Evolutionary conservation across 2,797 vertebrate genomes (phyloP), one percentile per base, ranked within the genome.

Genomic region (Cuculus canorus): DNA sequence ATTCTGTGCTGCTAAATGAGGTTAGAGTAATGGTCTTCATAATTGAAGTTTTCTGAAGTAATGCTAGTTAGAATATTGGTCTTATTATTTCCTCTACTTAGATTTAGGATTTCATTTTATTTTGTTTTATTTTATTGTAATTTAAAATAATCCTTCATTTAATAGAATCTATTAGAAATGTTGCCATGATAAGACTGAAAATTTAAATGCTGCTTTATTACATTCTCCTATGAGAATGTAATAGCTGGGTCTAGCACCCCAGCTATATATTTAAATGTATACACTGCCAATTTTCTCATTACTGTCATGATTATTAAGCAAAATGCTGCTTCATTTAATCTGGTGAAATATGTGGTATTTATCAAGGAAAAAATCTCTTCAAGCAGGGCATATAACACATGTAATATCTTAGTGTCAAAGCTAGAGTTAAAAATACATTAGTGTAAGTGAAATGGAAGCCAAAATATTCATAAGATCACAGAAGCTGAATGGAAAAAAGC

Each of bases 11-110:
- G 45, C 30, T 54, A 95, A 96, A 94, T 94, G 72, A 88, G 93
- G 86, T 93, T 93, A 92, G 53, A 77, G n/a, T 93, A 93, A 94
- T 92, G 72, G 86, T 39, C 92, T 92, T 78, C 82, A 83, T 83
- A 93, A 94, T 3, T 83, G 53, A 96, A 86, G 57, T 72, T 92
- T 87, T 92, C 79, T 87, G 61, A 85, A 92, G 48, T 39, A 75
- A 17, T 24, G 11, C 1, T 35, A 35, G 50, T 52, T 60, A 22
- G 54, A 88, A 95, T 87, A 73, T 86, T 43, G 13, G 47, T 56
- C 52, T 32, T 76, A 45, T 30, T 85, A 23, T 19, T 86, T 90
- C 21, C 17, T 69, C 54, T 52, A 53, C 13, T 35, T 84, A 91
- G 94, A 56, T 6, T 23, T 47, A 22, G 45, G 43, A 17, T 13